Conservation (phyloP, 2,113 vertebrate genomes). For the Otis tarda region DNA sequence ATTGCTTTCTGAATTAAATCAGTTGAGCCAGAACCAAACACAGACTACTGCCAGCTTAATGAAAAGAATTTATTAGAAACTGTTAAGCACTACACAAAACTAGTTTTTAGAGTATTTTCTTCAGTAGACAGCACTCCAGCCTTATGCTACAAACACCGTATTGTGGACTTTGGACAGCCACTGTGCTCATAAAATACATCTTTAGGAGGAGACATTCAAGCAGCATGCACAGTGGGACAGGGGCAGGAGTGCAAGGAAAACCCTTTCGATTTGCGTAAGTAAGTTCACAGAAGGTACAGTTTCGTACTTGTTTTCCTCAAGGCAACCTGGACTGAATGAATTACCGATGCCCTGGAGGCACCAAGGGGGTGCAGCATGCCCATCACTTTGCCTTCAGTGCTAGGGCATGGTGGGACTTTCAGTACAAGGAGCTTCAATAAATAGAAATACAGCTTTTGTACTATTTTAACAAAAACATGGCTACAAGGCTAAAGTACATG, state of each 20-base stretch:
- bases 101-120: slow-evolving; percentile 44
- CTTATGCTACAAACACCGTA: slow-evolving; percentile 14
- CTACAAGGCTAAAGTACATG: neutral
- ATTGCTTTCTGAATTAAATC: neutral
- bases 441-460: neutral
- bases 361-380: neutral
- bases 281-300: neutral
- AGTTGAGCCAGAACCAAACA: slow-evolving; percentile 35
- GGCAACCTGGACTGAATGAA: neutral
- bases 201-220: slow-evolving; percentile 23
- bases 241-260: slow-evolving; percentile 5
- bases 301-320: neutral
- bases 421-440: slow-evolving; percentile 4
- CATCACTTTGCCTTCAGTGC: neutral
- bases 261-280: neutral
- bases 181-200: neutral
- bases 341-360: neutral
- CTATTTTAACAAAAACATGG: neutral
- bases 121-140: slow-evolving; percentile 70
- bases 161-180: neutral
- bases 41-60: slow-evolving; percentile 48
- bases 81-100: slow-evolving; percentile 70
- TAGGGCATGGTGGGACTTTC: neutral
- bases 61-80: slow-evolving; percentile 80
- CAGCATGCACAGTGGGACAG: slow-evolving; percentile 23